These are phyloP conservation scores for Dryobotodes eremita DNA, from an alignment of 2,888 invertebrate genomes.

Conservation along the genomic window DNA sequence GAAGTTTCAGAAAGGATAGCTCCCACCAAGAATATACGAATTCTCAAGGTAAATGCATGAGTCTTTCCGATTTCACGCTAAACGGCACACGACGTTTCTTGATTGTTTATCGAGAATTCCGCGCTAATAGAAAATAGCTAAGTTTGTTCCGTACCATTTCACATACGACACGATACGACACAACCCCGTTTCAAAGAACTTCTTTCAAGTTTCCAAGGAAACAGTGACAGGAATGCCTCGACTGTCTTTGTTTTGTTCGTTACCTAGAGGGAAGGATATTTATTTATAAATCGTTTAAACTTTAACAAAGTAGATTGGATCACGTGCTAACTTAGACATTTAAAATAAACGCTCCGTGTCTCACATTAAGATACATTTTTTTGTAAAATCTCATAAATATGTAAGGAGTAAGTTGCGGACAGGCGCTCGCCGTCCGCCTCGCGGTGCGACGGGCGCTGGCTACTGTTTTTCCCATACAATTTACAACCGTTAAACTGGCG, in stretches of 20 bases:
- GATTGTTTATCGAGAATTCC: slow-evolving; percentile 67
- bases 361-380: slow-evolving; percentile 65
- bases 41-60: slow-evolving; percentile 77
- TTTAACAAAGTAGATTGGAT: slow-evolving; percentile 24
- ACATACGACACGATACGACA: slow-evolving; percentile 45
- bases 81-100: slow-evolving; percentile 67
- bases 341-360: slow-evolving; percentile 61
- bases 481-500: slow-evolving; percentile 84
- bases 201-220: slow-evolving; percentile 55
- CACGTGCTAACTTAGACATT: slow-evolving; percentile 39
- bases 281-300: slow-evolving; percentile 45
- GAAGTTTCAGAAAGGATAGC: slow-evolving; percentile 76
- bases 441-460: slow-evolving; percentile 63
- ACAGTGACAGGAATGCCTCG: slow-evolving; percentile 44
- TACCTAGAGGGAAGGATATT: slow-evolving; percentile 20
- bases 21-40: slow-evolving; percentile 68
- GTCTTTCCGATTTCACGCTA: slow-evolving; percentile 68
- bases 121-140: slow-evolving; percentile 65
- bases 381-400: slow-evolving; percentile 81
- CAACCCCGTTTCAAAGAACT: slow-evolving; percentile 54
- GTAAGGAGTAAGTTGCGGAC: slow-evolving; percentile 72
- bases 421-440: slow-evolving; percentile 71
- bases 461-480: slow-evolving; percentile 69
- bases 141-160: slow-evolving; percentile 60
- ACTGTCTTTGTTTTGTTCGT: slow-evolving; percentile 50